phyloP scores from a whole-genome alignment of 2,888 invertebrate species.

The Diloba caeruleocephala region DNA sequence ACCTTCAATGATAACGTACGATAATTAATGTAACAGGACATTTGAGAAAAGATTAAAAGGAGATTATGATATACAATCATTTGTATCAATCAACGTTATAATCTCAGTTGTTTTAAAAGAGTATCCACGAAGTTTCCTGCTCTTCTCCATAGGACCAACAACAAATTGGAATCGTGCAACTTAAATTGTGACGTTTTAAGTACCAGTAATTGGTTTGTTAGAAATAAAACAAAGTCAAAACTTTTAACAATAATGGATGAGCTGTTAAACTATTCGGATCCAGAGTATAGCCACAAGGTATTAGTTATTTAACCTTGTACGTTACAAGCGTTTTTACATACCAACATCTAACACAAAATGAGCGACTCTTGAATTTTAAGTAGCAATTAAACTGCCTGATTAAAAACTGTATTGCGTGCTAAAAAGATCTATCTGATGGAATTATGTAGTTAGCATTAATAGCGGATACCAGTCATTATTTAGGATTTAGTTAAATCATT shows the following conservation, averaged over 20 bases:
- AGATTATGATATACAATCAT: too few relatives aligned
- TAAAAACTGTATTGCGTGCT: constrained; percentile 35
- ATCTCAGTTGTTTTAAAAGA: too few relatives aligned
- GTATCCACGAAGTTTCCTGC: too few relatives aligned
- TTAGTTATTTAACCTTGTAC: constrained; percentile 47
- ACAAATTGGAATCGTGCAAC: too few relatives aligned
- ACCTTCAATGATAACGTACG: too few relatives aligned
- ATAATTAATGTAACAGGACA: too few relatives aligned
- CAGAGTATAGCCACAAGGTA: constrained; percentile 21
- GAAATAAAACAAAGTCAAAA: too few relatives aligned
- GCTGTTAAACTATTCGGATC: constrained; percentile 17
- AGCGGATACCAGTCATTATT: constrained; percentile 29
- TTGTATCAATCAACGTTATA: too few relatives aligned
- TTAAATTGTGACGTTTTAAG: too few relatives aligned
- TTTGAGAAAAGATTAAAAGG: too few relatives aligned
- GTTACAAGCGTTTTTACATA: constrained; percentile 32
- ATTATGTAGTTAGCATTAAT: constrained; percentile 34
- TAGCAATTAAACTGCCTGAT: constrained; percentile 24
- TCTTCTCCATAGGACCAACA: too few relatives aligned
- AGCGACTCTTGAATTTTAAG: constrained; percentile 47
- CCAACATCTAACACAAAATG: constrained; percentile 21
- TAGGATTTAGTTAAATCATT: constrained; percentile 9
- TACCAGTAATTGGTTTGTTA: too few relatives aligned
- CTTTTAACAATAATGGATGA: background rate
- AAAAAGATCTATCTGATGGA: constrained; percentile 26